Percentiles rank a stretch among this genome's conserved stretches.
Conservation (phyloP, 2,797 vertebrate genomes). For the Enteromius trimaculatus region DNA sequence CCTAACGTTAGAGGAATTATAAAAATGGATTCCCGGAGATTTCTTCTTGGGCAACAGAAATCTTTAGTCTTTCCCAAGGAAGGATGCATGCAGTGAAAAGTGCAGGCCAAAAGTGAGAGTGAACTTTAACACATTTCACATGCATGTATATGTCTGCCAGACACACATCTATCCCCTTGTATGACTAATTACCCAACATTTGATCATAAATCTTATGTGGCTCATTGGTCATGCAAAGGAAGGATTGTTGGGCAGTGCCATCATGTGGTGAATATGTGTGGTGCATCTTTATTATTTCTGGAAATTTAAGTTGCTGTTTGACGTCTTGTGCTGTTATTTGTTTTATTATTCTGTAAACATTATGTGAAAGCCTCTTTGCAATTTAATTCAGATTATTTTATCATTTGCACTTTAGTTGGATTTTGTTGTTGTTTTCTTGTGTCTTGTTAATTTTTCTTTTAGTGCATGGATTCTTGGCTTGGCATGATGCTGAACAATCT, state of each 20-base stretch:
- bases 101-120: neutral
- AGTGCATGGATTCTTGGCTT: constrained; percentile 75
- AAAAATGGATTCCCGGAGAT: constrained; percentile 2
- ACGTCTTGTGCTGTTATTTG: neutral
- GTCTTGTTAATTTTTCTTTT: constrained; percentile 63
- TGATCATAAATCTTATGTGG: neutral
- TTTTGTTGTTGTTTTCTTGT: constrained; percentile 60
- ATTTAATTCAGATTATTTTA: constrained; percentile 49
- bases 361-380: neutral
- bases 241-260: constrained; percentile 19
- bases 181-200: neutral
- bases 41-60: constrained; percentile 1
- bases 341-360: neutral
- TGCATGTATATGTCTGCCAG: constrained; percentile 1
- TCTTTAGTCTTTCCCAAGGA: constrained; percentile 5
- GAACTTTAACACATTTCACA: constrained; percentile 24
- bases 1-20: neutral
- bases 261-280: constrained; percentile 52
- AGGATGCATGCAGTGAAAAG: neutral
- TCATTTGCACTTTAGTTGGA: constrained; percentile 63
- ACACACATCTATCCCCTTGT: neutral
- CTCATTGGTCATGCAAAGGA: neutral
- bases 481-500: constrained; percentile 46
- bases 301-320: neutral
- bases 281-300: constrained; percentile 6